Base-by-base conservation (phyloP, 2,113 vertebrate genomes). In the Morone saxatilis region DNA sequence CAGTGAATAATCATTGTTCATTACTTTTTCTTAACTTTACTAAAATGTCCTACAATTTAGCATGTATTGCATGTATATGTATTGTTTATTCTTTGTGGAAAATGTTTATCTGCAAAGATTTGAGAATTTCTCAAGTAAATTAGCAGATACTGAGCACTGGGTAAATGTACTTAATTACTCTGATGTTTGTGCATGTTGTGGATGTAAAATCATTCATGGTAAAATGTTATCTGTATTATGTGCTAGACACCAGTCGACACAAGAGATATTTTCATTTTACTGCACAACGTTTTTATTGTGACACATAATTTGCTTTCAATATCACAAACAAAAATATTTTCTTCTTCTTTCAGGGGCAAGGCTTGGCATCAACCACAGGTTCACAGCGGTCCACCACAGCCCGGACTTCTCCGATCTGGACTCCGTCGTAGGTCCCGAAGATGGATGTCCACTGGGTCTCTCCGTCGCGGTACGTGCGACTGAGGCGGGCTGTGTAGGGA, bases 361-460 rank as follows among this genome's bases (percentile, higher is more conserved):
- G 95, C 63, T 84, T 48, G 19, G 94, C 94, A 19, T 95, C 92
- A 0, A 69, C 47, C 12, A 96, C 91, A 0, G 95, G 92, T 68
- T 93, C 89, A 0, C 95, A 95, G 0, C 94, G 91, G 54, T 95
- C 94, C 86, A 95, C 93, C 61, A 94, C 93, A 0, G 95, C 92
- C 8, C 89, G 84, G 65, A 95, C 79, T 59, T 95, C 94, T 53
- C 94, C 94, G 5, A 96, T 94, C 91, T 94, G 90, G 43, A 94
- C 89, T 1, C 93, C 93, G 4, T 94, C 88, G 0, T 95, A 95
- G 1, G 80, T 92, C 60, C 95, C 94, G 0, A 66, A 56, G 79
- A 95, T 87, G 78, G 94, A 88, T 5, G 94, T 95, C 93, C 93
- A 95, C 83, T 94, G 92, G 68, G 91, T 94, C 47, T 95, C 93